phyloP scores from a whole-genome alignment of 2,797 vertebrate genomes.

The Sebastolobus altivelis region DNA sequence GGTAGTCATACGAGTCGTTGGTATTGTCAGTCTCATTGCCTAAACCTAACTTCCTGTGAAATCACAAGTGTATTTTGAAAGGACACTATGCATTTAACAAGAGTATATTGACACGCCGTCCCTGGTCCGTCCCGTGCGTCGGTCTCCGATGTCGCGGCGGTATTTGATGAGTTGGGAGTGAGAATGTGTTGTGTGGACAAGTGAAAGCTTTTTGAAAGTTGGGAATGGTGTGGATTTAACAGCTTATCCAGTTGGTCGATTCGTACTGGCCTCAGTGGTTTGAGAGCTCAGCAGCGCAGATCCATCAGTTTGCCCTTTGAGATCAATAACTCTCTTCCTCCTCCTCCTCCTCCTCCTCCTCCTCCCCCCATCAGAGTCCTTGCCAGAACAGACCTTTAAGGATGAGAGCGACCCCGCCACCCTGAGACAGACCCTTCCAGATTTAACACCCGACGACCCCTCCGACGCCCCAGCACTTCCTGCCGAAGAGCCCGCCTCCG shows the following conservation, averaged over 20 bases:
- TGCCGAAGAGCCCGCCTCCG: conserved; percentile 80
- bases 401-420: conserved; percentile 95
- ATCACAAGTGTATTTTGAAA: too few species aligned
- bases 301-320: conserved; percentile 4
- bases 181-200: neutral
- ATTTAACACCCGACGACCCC: conserved; percentile 95
- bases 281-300: conserved; percentile 22
- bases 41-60: too few species aligned
- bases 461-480: conserved; percentile 88
- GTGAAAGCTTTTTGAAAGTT: conserved; percentile 9
- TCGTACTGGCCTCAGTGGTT: neutral
- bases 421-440: conserved; percentile 95
- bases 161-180: too few species aligned
- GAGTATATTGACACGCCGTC: too few species aligned
- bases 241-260: neutral
- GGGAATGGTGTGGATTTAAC: neutral
- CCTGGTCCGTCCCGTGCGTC: too few species aligned
- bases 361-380: conserved; percentile 82
- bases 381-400: conserved; percentile 86
- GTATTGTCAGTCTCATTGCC: too few species aligned
- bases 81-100: too few species aligned
- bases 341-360: neutral
- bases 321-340: conserved; percentile 37
- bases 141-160: too few species aligned
- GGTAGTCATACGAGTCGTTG: too few species aligned